Conservation (phyloP, 2,797 vertebrate species). For the Myotis findleyi region DNA sequence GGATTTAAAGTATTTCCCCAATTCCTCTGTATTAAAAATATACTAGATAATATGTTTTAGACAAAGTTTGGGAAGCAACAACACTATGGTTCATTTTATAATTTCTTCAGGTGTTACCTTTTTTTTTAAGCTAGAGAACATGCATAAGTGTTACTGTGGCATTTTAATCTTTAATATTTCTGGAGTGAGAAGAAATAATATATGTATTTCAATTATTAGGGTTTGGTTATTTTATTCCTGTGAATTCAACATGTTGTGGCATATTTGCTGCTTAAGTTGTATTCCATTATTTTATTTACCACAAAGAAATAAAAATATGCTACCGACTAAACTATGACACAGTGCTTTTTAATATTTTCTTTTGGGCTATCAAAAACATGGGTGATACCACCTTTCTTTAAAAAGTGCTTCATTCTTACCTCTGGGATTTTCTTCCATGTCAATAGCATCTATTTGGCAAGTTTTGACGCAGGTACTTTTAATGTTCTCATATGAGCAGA, state of each 20-base stretch:
- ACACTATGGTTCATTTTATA: neutral
- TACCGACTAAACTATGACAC: neutral
- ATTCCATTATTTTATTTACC: constrained; percentile 33
- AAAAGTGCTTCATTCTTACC: neutral
- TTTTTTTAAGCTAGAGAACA: neutral
- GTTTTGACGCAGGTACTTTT: constrained; percentile 7
- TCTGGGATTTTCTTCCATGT: neutral
- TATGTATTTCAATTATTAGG: constrained; percentile 26
- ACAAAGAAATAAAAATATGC: neutral
- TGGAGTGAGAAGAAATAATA: constrained; percentile 17
- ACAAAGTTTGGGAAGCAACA: neutral
- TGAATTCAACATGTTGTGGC: neutral
- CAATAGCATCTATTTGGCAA: neutral
- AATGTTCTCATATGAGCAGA: neutral
- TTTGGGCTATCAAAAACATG: neutral
- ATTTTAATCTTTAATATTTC: constrained; percentile 52
- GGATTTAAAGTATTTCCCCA: neutral
- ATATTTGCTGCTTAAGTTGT: neutral
- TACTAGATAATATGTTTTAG: neutral
- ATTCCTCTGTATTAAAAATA: neutral
- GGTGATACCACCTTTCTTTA: neutral
- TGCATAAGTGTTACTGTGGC: neutral
- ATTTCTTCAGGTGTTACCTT: neutral
- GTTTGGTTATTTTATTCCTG: constrained; percentile 15
- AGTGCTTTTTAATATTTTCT: neutral